Base-by-base conservation (phyloP, 1,140 invertebrate genomes). In the Potamilus streckersoni region DNA sequence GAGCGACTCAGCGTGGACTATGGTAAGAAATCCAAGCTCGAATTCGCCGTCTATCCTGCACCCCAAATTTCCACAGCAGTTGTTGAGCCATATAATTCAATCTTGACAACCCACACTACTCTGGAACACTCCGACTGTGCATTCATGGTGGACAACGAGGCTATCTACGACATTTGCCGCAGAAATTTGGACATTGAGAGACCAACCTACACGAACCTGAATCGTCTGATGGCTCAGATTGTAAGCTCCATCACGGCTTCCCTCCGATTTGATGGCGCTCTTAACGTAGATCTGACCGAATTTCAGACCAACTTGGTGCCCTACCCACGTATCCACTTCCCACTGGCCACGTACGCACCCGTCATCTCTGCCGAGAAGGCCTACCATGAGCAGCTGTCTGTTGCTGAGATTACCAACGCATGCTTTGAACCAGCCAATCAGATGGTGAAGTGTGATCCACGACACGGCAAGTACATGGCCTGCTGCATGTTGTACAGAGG, bases 161-260 rank as follows among this genome's bases (percentile, higher is more conserved):
- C 95, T 77, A 96, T 97, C 85, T 96, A 96, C 81, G 95, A 96
- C 86, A 96, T 97, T 87, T 97, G 96, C 90, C 92, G 95, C 65
- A 92, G 94, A 61, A 96, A 96, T 86, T 87, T 96, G 83, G 95
- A 96, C 88, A 95, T 97, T 77, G 95, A 95, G 82, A 92, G 95
- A 61, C 95, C 95, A 17, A 76, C 76, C 19, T 87, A 85, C 76
- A 80, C 81, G 19, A 87, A 87, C 74, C 70, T 87, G 63, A 87
- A 87, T 69, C 59, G 85, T 17, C 73, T 88, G 20, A 84, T 88
- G 63, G 80, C 79, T 74, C 87, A 91, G 84, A 96, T 61, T 95
- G 90, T 92, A 13, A 92, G 90, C 56, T 92, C 92, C 2, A 92
- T 94, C 69, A 94, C 93, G 8, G 88, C 88, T 62, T 88, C 88